Percentiles rank a stretch among this genome's conserved stretches.
These are phyloP conservation scores for Orientallactaga sibirica DNA, from an alignment of 2,797 vertebrate genomes.

Conservation along the genomic window DNA sequence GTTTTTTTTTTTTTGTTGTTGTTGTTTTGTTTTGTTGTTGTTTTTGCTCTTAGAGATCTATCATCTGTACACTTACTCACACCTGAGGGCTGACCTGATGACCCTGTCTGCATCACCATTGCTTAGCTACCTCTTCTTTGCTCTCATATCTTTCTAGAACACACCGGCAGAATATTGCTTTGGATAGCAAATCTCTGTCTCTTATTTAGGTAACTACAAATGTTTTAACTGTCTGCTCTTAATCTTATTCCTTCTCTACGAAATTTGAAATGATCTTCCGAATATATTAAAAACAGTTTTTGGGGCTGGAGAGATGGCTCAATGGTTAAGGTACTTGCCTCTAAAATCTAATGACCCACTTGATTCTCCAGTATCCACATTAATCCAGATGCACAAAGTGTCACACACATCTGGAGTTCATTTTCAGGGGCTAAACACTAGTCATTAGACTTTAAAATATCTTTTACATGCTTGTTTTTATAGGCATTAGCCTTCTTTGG, in stretches of 20 bases:
- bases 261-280: conserved; percentile 1
- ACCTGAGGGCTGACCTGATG: neutral
- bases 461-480: neutral
- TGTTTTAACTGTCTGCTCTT: neutral
- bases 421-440: neutral
- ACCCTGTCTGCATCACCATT: neutral
- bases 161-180: neutral
- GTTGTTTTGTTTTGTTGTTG: neutral
- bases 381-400: too few relatives aligned
- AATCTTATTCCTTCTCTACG: neutral
- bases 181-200: neutral
- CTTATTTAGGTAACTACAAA: neutral
- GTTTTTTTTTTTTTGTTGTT: neutral
- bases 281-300: neutral
- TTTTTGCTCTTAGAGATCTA: neutral
- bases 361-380: too few relatives aligned
- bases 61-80: neutral
- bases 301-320: too few relatives aligned
- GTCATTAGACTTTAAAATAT: conserved; percentile 1
- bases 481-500: conserved; percentile 8
- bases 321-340: too few relatives aligned
- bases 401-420: neutral
- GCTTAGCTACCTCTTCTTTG: neutral
- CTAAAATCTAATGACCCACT: too few relatives aligned
- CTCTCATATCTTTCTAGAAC: neutral